A percentile compares a stretch with the other conserved stretches of the same genome.
phyloP scores from a whole-genome alignment of 2,888 invertebrate genomes.

The Drosophila testacea region DNA sequence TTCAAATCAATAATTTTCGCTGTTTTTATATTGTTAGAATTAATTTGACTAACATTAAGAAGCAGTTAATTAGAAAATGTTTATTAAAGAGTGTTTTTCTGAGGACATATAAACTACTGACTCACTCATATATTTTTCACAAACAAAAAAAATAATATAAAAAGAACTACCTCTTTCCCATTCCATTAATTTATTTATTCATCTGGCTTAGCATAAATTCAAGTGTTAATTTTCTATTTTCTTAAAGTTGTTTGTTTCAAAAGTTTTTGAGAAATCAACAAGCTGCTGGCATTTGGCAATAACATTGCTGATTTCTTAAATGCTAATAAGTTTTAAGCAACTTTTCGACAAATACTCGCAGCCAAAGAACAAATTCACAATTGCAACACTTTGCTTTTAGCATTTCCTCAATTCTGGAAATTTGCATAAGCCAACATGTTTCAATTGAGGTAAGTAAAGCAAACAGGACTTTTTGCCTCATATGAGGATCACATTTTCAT shows the following conservation, averaged over 20 bases:
- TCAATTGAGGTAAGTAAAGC: constrained; percentile 12
- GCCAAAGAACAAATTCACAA: constrained; percentile 1
- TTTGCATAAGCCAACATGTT: constrained; percentile 16
- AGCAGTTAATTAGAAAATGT: too few relatives aligned
- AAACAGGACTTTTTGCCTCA: constrained; percentile 10
- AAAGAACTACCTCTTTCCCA: not conserved
- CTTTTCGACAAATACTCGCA: not conserved
- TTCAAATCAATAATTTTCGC: too few relatives aligned
- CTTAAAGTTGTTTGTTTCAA: not conserved
- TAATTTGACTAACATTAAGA: too few relatives aligned
- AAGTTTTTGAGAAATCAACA: constrained; percentile 15
- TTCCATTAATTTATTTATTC: not conserved
- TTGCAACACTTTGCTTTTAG: constrained; percentile 9
- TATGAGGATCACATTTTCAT: not conserved
- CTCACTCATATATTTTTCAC: too few relatives aligned
- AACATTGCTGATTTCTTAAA: constrained; percentile 23
- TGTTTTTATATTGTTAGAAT: too few relatives aligned
- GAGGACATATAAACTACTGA: too few relatives aligned
- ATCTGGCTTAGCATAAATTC: not conserved
- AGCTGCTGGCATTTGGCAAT: constrained; percentile 5
- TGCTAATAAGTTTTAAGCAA: constrained; percentile 12
- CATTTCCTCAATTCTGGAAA: constrained; percentile 1
- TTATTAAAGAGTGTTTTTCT: too few relatives aligned
- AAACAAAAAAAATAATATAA: not conserved
- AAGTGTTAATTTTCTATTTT: not conserved